Percentiles rank a stretch among this genome's conserved stretches.
phyloP scores from a whole-genome alignment of 2,113 vertebrate genomes.

The Lasiurus borealis region DNA sequence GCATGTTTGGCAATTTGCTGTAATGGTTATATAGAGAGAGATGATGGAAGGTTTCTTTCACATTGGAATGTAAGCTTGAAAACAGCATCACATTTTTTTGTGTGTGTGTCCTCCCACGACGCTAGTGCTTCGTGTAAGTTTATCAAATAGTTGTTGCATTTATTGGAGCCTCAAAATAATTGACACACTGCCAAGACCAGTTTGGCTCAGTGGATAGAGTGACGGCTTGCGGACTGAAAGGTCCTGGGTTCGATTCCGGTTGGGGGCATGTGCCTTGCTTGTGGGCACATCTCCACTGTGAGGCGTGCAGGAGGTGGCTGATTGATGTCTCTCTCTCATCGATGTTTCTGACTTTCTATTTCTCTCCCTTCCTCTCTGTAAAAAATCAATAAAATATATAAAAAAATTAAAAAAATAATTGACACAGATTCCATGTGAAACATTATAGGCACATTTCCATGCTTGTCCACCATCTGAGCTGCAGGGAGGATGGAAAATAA shows the following conservation, averaged over 20 bases:
- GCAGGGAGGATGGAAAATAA: conserved; percentile 55
- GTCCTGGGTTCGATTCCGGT: no score
- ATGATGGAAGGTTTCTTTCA: conserved; percentile 2
- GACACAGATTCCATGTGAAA: not conserved
- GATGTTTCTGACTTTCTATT: no score
- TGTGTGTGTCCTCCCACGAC: not conserved
- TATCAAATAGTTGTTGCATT: conserved; percentile 9
- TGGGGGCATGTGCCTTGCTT: no score
- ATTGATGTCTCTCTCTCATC: no score
- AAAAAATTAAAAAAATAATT: no score
- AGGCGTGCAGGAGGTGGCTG: no score
- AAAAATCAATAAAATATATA: no score
- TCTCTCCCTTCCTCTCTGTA: no score
- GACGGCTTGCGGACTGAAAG: no score
- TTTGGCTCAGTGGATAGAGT: no score
- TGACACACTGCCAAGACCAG: no score
- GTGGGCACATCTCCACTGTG: no score
- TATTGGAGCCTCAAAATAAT: conserved; percentile 9
- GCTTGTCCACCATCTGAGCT: not conserved
- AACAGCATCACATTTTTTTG: not conserved
- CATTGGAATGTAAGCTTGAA: not conserved
- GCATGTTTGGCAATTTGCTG: not conserved
- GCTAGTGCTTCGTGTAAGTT: not conserved
- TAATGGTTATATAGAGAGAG: not conserved
- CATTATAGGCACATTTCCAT: not conserved